Percentiles rank a stretch among this genome's conserved stretches.
These are phyloP conservation scores for Stylophora pistillata DNA, from an alignment of 64 coral and sea anemone species.

Conservation along the genomic window DNA sequence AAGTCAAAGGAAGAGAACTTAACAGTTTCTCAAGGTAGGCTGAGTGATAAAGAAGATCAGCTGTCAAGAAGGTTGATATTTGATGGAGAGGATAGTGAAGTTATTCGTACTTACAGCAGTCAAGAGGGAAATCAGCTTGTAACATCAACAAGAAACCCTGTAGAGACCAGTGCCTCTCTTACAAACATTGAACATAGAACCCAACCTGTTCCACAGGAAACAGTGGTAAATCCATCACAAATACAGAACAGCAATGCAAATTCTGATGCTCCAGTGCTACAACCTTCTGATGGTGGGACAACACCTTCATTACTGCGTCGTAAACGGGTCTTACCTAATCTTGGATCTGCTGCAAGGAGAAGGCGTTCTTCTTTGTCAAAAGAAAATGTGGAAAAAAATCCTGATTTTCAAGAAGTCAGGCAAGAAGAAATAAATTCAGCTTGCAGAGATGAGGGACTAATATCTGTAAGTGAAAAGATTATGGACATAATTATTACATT, in stretches of 20 bases:
- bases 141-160: not conserved
- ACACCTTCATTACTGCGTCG: conserved; percentile 1
- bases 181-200: conserved; percentile 7
- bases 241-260: not conserved
- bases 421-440: not conserved
- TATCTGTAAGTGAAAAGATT: not conserved
- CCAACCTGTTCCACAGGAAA: not conserved
- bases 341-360: conserved; percentile 22
- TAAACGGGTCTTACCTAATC: conserved; percentile 30
- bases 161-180: not conserved
- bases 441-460: not conserved
- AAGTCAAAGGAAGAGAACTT: not conserved
- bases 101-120: too few relatives aligned
- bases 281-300: not conserved
- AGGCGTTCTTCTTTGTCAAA: conserved; percentile 28
- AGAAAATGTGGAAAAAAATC: conserved; percentile 6
- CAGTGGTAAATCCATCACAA: conserved; percentile 19
- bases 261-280: not conserved
- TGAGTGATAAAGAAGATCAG: not conserved
- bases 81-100: not conserved
- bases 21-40: not conserved
- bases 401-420: not conserved
- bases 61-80: not conserved
- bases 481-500: too few relatives aligned
- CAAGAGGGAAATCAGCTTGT: conserved; percentile 23